Conservation (phyloP, 2,888 invertebrate species). For the Dinocampus coccinellae region DNA sequence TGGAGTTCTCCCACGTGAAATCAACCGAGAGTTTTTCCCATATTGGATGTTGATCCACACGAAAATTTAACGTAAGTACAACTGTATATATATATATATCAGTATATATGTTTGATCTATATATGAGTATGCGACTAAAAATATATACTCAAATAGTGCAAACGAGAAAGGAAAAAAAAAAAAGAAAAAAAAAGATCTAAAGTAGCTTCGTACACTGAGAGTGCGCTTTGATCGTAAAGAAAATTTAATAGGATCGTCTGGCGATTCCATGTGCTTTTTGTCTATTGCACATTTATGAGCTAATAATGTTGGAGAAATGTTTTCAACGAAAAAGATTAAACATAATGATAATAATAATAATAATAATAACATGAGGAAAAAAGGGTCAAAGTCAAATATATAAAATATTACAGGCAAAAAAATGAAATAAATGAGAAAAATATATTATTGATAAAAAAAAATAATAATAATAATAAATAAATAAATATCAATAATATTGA, state of each 20-base stretch:
- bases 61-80: constrained; percentile 3
- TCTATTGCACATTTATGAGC: constrained; percentile 3
- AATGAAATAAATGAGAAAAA: too few relatives aligned
- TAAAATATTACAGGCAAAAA: too few relatives aligned
- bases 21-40: constrained; percentile 33
- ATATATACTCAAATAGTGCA: neutral
- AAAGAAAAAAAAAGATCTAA: neutral
- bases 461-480: too few relatives aligned
- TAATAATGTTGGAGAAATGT: neutral
- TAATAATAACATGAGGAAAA: too few relatives aligned
- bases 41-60: neutral
- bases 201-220: neutral
- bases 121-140: neutral
- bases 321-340: neutral
- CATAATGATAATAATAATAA: too few relatives aligned
- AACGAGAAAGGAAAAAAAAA: neutral
- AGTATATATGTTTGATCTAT: too few relatives aligned
- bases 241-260: constrained; percentile 17
- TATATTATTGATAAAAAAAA: too few relatives aligned
- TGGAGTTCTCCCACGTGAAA: constrained; percentile 43
- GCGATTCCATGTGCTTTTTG: neutral
- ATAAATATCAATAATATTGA: too few relatives aligned
- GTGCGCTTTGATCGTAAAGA: constrained; percentile 23
- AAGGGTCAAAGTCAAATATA: too few relatives aligned
- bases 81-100: too few relatives aligned